Conservation (phyloP, 2,113 vertebrate species). For the Drymodes brunneopygia region DNA sequence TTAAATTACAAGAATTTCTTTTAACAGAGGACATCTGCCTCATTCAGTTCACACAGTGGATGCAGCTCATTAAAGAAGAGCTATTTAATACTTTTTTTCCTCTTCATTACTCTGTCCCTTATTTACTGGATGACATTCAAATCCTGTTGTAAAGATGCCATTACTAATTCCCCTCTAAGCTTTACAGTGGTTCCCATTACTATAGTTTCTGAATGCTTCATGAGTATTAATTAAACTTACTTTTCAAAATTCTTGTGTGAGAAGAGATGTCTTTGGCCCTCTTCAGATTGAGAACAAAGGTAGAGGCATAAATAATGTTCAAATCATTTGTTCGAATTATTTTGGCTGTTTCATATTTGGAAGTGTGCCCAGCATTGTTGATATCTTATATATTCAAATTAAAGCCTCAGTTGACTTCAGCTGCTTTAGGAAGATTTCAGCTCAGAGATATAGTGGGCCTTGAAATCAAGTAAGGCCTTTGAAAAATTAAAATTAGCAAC, state of each 20-base stretch:
- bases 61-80: slow-evolving; percentile 34
- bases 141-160: slow-evolving; percentile 12
- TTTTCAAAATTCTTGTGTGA: not conserved
- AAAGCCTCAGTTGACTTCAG: not conserved
- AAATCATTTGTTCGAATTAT: not conserved
- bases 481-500: not conserved
- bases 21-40: slow-evolving; percentile 21
- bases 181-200: not conserved
- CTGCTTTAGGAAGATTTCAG: not conserved
- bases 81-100: slow-evolving; percentile 24
- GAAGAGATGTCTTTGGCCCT: not conserved
- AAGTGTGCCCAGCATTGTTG: slow-evolving; percentile 9
- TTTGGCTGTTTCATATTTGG: not conserved
- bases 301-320: not conserved
- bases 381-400: slow-evolving; percentile 12
- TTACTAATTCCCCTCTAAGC: slow-evolving; percentile 7
- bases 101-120: slow-evolving; percentile 1
- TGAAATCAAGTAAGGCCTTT: not conserved
- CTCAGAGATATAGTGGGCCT: not conserved
- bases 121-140: slow-evolving; percentile 30
- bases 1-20: not conserved
- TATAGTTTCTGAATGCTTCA: not conserved
- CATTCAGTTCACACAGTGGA: slow-evolving; percentile 17
- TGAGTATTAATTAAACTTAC: not conserved
- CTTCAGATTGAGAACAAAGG: slow-evolving; percentile 15